These are phyloP conservation scores for Xylophagus ater DNA, from an alignment of 2,888 invertebrate species.

Conservation along the genomic window DNA sequence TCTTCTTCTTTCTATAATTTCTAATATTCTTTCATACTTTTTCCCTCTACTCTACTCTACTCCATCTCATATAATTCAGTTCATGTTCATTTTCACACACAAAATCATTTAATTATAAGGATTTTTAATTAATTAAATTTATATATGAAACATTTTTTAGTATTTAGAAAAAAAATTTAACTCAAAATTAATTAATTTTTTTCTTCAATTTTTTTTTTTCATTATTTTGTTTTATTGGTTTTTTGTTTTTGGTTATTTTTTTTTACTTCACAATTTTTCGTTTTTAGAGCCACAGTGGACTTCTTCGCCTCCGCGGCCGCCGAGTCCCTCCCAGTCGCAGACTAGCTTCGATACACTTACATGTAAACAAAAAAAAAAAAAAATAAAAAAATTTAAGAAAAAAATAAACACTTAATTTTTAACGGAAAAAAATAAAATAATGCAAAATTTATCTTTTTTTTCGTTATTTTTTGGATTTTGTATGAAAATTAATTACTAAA, in stretches of 20 bases:
- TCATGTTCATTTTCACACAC: too few relatives aligned
- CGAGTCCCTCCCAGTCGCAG: conserved; percentile 42
- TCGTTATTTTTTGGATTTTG: too few relatives aligned
- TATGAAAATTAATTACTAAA: too few relatives aligned
- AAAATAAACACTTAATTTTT: too few relatives aligned
- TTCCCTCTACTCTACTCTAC: too few relatives aligned
- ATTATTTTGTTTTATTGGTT: conserved; percentile 19
- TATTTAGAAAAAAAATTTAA: not conserved
- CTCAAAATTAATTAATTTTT: conserved; percentile 12
- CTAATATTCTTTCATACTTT: too few relatives aligned
- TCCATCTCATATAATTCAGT: too few relatives aligned
- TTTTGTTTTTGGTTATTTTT: conserved; percentile 20
- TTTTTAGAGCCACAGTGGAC: conserved; percentile 44
- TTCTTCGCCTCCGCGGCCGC: conserved; percentile 42
- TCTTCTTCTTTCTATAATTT: too few relatives aligned
- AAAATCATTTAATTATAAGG: too few relatives aligned
- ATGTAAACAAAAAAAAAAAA: conserved; percentile 37
- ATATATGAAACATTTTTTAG: not conserved
- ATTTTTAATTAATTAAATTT: not conserved
- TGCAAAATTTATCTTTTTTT: too few relatives aligned
- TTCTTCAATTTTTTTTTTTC: conserved; percentile 5
- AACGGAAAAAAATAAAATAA: too few relatives aligned
- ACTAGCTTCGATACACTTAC: conserved; percentile 44
- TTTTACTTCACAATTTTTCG: conserved; percentile 27
- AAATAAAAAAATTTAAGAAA: conserved; percentile 17